Evolutionary conservation across 2,113 vertebrate species (phyloP), one percentile per base, ranked within the genome.

Genomic region (Cyanocitta stelleri): DNA sequence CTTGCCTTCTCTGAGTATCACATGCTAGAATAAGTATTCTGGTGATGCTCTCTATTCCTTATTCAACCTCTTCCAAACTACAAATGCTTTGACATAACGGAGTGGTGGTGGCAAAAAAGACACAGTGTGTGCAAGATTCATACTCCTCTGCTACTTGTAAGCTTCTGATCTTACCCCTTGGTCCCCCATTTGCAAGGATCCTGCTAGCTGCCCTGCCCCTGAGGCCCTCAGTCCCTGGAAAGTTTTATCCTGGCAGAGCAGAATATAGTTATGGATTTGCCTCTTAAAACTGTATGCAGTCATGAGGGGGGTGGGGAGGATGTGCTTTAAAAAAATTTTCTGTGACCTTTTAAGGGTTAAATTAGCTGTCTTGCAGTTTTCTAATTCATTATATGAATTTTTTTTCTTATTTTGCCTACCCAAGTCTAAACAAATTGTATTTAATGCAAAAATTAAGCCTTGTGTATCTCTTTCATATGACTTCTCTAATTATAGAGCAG

Each of bases 401-500:
- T 89, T 89, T 37, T 37, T 49, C 26, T 85, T 95, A 82, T 96
- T 90, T 98, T 23, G 17, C 84, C 86, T 93, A 68, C 67, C 43
- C 29, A 2, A 89, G 75, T 95, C 80, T 92, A 95, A 94, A 97
- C 91, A 97, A 96, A 94, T 97, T 92, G 67, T 96, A 88, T 92
- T 96, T 97, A 97, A 97, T 97, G 85, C 92, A 96, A 92, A 93
- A 97, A 90, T 89, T 94, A 95, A 94, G 92, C 93, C 90, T 87
- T 90, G 90, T 95, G 87, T 97, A 95, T 96, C 95, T 96, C 95
- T 98, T 97, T 97, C 96, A 96, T 96, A 96, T 97, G 91, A 96
- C 95, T 97, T 95, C 96, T 97, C 97, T 97, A 97, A 98, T 97
- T 97, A 97, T 96, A 98, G 95, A 91, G 95, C 87, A 97, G 87